Conservation (phyloP, 2,113 vertebrate genomes). For the Papio anubis region DNA sequence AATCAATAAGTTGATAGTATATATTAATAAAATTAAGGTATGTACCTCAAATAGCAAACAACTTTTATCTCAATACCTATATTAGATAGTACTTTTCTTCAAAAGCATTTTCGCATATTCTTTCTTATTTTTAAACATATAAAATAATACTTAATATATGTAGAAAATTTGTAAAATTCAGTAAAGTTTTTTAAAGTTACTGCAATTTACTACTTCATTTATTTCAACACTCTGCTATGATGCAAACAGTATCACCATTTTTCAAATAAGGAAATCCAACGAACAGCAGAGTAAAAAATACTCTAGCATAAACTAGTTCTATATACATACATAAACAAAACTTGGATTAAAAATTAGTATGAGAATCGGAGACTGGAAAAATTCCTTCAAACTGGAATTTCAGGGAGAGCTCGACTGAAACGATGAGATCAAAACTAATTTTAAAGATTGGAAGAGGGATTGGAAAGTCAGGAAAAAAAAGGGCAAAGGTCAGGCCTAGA, state of each 20-base stretch:
- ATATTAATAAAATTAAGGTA: conserved; percentile 42
- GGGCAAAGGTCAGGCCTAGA: not conserved
- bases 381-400: conserved; percentile 23
- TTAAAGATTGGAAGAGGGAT: not conserved
- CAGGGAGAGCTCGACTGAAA: not conserved
- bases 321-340: not conserved
- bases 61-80: not conserved
- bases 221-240: conserved; percentile 11
- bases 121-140: not conserved
- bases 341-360: conserved; percentile 14
- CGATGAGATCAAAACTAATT: conserved; percentile 25
- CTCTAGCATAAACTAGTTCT: not conserved
- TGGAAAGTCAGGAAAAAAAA: not conserved
- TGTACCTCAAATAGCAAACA: not conserved
- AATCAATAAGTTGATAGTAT: not conserved
- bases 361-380: conserved; percentile 19
- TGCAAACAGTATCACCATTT: not conserved
- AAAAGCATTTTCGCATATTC: conserved; percentile 21
- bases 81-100: not conserved
- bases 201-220: conserved; percentile 28
- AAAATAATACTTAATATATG: not conserved
- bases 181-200: conserved; percentile 16
- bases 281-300: not conserved
- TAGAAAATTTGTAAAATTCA: conserved; percentile 20
- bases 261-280: conserved; percentile 16